Evolutionary conservation across 2,888 invertebrate genomes (phyloP).

Genomic region (Gerris lacustris): DNA sequence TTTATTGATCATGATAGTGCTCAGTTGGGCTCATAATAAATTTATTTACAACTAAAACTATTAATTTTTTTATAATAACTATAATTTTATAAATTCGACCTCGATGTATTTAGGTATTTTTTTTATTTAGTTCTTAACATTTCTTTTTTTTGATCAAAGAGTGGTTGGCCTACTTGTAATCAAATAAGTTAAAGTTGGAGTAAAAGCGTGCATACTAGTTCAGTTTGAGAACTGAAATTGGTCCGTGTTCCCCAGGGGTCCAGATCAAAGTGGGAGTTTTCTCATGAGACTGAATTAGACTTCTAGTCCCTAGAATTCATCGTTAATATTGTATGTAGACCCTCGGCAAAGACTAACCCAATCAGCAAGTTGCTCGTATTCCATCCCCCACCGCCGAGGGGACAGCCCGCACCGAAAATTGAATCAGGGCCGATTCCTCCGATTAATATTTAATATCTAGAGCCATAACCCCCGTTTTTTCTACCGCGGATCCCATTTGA

Average conservation of each 20-base stretch:
- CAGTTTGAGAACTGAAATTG: background rate
- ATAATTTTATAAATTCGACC: too few relatives aligned
- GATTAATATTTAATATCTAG: background rate
- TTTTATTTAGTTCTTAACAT: too few relatives aligned
- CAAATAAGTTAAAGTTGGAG: too few relatives aligned
- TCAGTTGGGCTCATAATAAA: too few relatives aligned
- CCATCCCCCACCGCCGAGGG: background rate
- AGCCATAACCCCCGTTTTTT: background rate
- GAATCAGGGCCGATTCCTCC: background rate
- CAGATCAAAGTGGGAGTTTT: background rate
- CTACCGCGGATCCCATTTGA: background rate
- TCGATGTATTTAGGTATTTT: too few relatives aligned
- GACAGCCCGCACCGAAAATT: background rate
- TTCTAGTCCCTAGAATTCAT: background rate
- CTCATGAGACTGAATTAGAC: background rate
- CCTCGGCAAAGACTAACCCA: background rate
- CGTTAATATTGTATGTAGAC: background rate
- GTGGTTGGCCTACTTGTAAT: too few relatives aligned
- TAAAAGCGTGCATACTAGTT: too few relatives aligned
- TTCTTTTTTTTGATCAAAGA: too few relatives aligned
- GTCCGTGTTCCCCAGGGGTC: background rate
- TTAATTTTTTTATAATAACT: too few relatives aligned
- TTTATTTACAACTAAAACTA: too few relatives aligned
- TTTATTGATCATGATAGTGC: too few relatives aligned
- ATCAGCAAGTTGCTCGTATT: background rate